These are phyloP conservation scores for Xiphophorus couchianus DNA, from an alignment of 2,113 vertebrate species.

Conservation along the genomic window DNA sequence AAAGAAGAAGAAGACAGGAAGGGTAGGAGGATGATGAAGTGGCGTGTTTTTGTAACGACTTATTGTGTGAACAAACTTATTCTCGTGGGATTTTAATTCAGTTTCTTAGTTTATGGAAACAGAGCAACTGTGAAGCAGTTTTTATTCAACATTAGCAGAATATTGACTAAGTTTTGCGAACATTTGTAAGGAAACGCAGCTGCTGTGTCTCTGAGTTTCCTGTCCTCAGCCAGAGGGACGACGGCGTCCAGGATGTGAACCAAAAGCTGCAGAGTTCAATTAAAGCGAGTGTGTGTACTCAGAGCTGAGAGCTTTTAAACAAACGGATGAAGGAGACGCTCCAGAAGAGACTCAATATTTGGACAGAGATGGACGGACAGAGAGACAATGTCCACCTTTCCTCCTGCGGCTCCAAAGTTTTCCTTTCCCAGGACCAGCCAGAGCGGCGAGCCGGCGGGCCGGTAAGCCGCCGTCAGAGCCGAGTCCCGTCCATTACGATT, in stretches of 20 bases:
- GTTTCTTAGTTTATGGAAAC: no score
- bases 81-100: no score
- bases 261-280: conserved; percentile 42
- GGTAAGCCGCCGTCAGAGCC: no score
- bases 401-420: not conserved
- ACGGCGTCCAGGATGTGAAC: conserved; percentile 52
- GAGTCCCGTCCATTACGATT: conserved; percentile 32
- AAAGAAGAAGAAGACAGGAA: no score
- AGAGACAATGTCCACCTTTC: conserved; percentile 19
- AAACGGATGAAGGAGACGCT: conserved; percentile 47
- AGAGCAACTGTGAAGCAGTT: no score
- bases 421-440: conserved; percentile 33
- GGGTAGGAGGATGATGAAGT: no score
- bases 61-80: no score
- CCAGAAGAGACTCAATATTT: conserved; percentile 41
- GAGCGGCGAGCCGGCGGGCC: conserved; percentile 1
- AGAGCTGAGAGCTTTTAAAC: conserved; percentile 65
- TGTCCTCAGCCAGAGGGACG: conserved; percentile 31
- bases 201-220: no score
- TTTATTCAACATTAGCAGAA: no score
- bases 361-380: conserved; percentile 31
- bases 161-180: no score
- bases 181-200: no score
- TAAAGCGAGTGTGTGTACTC: conserved; percentile 57
- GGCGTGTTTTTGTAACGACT: no score